Base-by-base conservation (phyloP, 2,888 invertebrate genomes). In the Drosophila kokeensis region DNA sequence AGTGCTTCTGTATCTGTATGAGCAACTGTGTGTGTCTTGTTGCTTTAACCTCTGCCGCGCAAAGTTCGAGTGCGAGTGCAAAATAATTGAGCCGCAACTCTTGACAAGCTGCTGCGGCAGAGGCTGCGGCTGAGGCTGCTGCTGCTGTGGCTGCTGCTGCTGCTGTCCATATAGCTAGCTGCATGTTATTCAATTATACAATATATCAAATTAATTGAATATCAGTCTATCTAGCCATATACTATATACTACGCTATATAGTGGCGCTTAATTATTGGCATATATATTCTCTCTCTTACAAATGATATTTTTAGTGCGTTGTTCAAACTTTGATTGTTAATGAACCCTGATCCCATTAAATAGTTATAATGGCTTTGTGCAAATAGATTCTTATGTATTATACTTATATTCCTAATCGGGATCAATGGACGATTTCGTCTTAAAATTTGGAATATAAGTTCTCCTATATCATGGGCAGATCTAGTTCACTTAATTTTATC, bases 1-100 rank as follows among this genome's bases (percentile, higher is more conserved):
- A 57, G 18, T 55, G 57, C 57, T 11, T 21, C 3, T 62, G 61
- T 62, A 30, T 61, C 4, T 64, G 42, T 58, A 13, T 52, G 27
- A 64, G 61, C 54, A 66, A 59, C 42, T 59, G 55, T 68, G 54
- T 73, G 72, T 75, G 69, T 75, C 69, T 87, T 87, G 74, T 80
- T 73, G 78, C 73, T 86, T 88, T 86, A 86, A 86, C 85, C 85
- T 83, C 70, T 80, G 73, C 61, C 67, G 76, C 85, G 75, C 86
- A 85, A 80, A 88, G 85, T 88, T 85, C 85, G 83, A 74, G 72
- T 78, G 80, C 78, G 78, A 88, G 85, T 86, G 88, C 85, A 88
- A 86, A 86, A 78, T 86, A 86, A 86, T 86, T 86, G 87, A 85
- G 76, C 74, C 62, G 42, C 68, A 30, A 21, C 49, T 45, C 45